Base-by-base conservation (phyloP, 2,888 invertebrate genomes). In the Chrysolina americana region DNA sequence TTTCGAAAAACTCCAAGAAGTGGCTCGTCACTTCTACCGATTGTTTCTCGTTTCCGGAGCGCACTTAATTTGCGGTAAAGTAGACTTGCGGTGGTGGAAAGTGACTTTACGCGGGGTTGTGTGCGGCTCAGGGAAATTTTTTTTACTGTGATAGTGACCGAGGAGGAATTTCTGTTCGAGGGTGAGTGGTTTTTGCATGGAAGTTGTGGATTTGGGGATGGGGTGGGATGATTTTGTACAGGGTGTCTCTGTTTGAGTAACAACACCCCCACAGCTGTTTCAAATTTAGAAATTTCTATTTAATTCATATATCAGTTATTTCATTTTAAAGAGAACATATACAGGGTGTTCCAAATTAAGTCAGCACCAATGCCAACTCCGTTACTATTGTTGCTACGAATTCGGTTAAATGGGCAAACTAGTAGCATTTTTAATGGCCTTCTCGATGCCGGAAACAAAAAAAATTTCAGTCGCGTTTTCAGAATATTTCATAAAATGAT, bases 1-100 rank as follows among this genome's bases (percentile, higher is more conserved):
- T 63, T 21, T 68, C 66, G 75, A 75, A 76, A 76, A 75, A 68
- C 66, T 63, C 50, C 44, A 70, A 70, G 70, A 75, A 73, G 64
- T 68, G 47, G 17, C 68, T 63, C 68, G 73, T 47, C 62, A 47
- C 70, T 69, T 48, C 28, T 17, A 17, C 11, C 66, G 48, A 36
- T 65, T 47, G 66, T 48, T 65, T 65, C 47, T 47, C 6, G 65
- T 28, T 47, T 50, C 50, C 19, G 13, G 50, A 53, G 36, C 28
- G 9, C 59, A n/a, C 36, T 59, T 6, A 36, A 59, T 36, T n/a
- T 4, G 53, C 19, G 66, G 48, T 28, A 23, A 66, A 53, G 68
- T 68, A 68, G 68, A 68, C 68, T 68, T 41, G 21, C 41, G 10
- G 21, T 2, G 41, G 53, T 68, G 41, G 41, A 68, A 68, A 68